These are phyloP conservation scores for Polietes domitor DNA, from an alignment of 2,888 invertebrate species.

Conservation along the genomic window DNA sequence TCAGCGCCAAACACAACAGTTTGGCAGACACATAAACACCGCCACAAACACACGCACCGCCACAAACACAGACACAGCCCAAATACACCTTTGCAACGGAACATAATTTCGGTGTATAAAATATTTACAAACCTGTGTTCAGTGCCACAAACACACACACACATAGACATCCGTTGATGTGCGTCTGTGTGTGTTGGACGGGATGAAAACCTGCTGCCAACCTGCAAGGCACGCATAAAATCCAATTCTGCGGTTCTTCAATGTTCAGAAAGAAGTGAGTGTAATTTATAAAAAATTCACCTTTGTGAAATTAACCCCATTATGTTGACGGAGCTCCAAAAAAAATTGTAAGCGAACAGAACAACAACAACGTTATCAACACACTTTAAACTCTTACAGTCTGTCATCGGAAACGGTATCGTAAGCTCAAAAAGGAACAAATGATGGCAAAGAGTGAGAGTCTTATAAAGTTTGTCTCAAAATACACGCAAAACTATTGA, in stretches of 20 bases:
- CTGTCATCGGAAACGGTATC: neutral
- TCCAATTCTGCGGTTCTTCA: constrained; percentile 35
- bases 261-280: constrained; percentile 49
- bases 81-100: constrained; percentile 22
- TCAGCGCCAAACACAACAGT: constrained; percentile 65
- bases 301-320: constrained; percentile 73
- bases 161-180: constrained; percentile 13
- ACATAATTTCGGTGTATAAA: constrained; percentile 56
- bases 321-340: constrained; percentile 54
- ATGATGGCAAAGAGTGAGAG: too few species aligned
- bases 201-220: constrained; percentile 27
- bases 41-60: constrained; percentile 22
- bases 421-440: too few species aligned
- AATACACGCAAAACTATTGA: too few species aligned
- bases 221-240: constrained; percentile 39
- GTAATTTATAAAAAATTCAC: constrained; percentile 66
- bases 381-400: neutral
- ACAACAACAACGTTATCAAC: constrained; percentile 4
- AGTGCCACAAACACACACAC: neutral
- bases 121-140: constrained; percentile 45
- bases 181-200: constrained; percentile 8
- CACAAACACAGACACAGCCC: neutral
- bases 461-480: too few species aligned
- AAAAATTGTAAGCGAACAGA: constrained; percentile 20
- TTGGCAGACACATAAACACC: constrained; percentile 20